Base-by-base conservation (phyloP, 2,888 invertebrate species). In the Colletes collaris region DNA sequence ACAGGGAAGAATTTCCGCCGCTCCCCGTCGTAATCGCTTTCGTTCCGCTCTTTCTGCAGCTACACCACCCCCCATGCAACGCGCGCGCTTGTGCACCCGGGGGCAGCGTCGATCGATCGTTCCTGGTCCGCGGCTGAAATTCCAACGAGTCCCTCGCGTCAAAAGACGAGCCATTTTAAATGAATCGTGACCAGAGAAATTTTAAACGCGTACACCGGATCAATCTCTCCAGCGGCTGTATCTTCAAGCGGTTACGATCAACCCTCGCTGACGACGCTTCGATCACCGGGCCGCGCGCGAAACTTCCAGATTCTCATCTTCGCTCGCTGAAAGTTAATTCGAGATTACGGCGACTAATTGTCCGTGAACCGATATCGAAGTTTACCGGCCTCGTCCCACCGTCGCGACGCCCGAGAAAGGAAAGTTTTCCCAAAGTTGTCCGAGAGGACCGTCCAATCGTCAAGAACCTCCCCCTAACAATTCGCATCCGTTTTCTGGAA, bases 291-390 rank as follows among this genome's bases (percentile, higher is more conserved):
- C 16, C 16, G 19, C 13, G 8, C n/a, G 10, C 7, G 13, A 52
- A 76, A 64, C 37, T 60, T 59, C 44, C 44, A 55, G 16, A 73
- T 75, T 44, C 63, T 73, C 75, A 13, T 58, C 55, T 44, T 27
- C 13, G 56, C 49, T 35, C 44, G 40, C 6, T 37, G 58, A 13
- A 52, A 64, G 52, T 76, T 59, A 74, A 74, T 76, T 50, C 75
- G 60, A 49, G 76, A 60, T 74, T 59, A 65, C 65, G 4, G 49
- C 52, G 49, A 66, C 76, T 76, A 76, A 76, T 76, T 75, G 66
- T 75, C 76, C 50, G 66, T 66, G 62, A 75, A 66, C 66, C 66
- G 76, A 76, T 76, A 75, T 75, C 66, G 56, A 66, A 60, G 63
- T 70, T 74, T 56, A 62, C 62, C 71, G 58, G 64, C 40, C 56